Conservation (phyloP, 2,113 vertebrate genomes). For the Machaerirhynchus nigripectus region DNA sequence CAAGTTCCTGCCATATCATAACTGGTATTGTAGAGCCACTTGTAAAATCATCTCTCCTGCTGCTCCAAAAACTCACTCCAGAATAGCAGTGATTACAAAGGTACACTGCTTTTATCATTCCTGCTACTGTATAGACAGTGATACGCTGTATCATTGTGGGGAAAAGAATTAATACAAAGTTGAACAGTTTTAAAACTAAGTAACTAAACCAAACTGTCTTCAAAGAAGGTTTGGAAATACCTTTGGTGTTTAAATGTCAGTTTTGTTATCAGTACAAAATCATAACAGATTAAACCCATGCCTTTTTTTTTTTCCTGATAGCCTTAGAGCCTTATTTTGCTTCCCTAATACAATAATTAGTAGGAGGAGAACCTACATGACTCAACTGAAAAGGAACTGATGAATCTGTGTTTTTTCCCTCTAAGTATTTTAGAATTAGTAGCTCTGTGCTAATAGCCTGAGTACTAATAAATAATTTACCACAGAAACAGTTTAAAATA, state of each 20-base stretch:
- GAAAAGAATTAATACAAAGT: not conserved
- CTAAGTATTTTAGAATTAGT: not conserved
- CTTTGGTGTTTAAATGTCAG: not conserved
- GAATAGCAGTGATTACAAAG: slow-evolving; percentile 37
- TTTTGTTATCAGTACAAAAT: not conserved
- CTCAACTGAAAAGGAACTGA: not conserved
- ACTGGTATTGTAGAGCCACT: slow-evolving; percentile 59
- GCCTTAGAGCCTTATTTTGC: not conserved
- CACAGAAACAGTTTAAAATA: slow-evolving; percentile 19
- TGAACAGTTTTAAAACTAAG: not conserved
- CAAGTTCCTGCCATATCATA: slow-evolving; percentile 61
- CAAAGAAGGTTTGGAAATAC: not conserved
- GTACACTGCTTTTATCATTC: not conserved
- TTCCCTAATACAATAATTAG: not conserved
- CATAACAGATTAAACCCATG: not conserved
- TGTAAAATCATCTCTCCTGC: slow-evolving; percentile 67
- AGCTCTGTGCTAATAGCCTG: not conserved
- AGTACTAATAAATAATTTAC: slow-evolving; percentile 16
- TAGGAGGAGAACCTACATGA: not conserved
- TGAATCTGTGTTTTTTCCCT: not conserved
- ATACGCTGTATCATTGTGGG: not conserved
- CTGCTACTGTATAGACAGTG: not conserved
- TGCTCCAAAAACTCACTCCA: slow-evolving; percentile 52
- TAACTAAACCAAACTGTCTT: not conserved
- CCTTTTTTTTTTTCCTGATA: not conserved